These are phyloP conservation scores for Watsonalla binaria DNA, from an alignment of 2,888 invertebrate genomes.

Conservation along the genomic window DNA sequence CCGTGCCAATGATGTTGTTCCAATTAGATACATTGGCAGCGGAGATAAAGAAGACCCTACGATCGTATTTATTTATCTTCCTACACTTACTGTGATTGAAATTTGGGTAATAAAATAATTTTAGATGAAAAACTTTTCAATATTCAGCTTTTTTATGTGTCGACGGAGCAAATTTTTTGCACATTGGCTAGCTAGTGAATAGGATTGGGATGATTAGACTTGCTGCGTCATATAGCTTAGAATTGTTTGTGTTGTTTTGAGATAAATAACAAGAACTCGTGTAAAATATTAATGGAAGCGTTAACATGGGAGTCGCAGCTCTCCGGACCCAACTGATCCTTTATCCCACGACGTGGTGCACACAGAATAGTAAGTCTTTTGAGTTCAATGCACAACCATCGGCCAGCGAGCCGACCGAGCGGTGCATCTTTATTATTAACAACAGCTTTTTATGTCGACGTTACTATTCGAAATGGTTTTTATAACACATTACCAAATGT, in stretches of 20 bases:
- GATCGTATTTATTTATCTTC: no score
- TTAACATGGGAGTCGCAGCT: conserved; percentile 2
- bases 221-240: no score
- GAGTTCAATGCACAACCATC: conserved; percentile 38
- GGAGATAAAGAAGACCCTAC: no score
- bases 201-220: no score
- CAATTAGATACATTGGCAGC: no score
- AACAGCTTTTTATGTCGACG: not conserved
- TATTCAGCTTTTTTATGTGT: no score
- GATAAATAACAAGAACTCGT: not conserved
- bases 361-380: conserved; percentile 35
- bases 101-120: no score
- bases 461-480: not conserved
- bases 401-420: not conserved
- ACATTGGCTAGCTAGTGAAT: no score
- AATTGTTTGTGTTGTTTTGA: not conserved
- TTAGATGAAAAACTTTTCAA: no score
- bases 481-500: not conserved
- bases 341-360: conserved; percentile 37
- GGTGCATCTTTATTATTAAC: not conserved
- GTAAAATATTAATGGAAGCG: conserved; percentile 7
- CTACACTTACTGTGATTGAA: no score
- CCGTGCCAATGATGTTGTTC: no score
- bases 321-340: conserved; percentile 24
- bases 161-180: no score